phyloP scores from a whole-genome alignment of 2,888 invertebrate genomes.

The Acrobasis suavella region DNA sequence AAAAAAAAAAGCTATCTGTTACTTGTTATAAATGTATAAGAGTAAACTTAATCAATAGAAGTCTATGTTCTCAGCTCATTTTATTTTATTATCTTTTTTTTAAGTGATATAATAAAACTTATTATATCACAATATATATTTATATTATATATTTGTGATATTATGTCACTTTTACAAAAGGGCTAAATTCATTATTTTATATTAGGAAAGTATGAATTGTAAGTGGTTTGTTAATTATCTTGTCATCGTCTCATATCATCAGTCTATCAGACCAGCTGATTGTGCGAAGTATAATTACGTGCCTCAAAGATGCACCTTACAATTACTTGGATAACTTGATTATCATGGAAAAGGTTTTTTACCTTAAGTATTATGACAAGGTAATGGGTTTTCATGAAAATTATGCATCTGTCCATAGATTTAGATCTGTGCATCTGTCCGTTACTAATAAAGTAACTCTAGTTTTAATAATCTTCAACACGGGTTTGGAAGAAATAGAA shows the following conservation, averaged over 20 bases:
- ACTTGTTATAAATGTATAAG: too few relatives aligned
- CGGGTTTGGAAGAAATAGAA: too few relatives aligned
- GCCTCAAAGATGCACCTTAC: neutral
- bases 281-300: conserved; percentile 1
- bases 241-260: conserved; percentile 8
- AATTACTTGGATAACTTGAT: conserved; percentile 19
- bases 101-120: too few relatives aligned
- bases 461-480: too few relatives aligned
- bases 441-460: too few relatives aligned
- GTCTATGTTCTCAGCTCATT: too few relatives aligned
- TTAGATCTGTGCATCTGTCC: too few relatives aligned
- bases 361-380: conserved; percentile 27
- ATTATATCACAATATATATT: too few relatives aligned
- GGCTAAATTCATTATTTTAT: neutral
- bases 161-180: neutral
- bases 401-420: conserved; percentile 1
- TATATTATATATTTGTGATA: too few relatives aligned
- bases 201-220: neutral
- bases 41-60: too few relatives aligned
- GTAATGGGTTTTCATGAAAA: conserved; percentile 12
- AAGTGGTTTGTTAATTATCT: neutral
- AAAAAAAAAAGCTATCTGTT: too few relatives aligned
- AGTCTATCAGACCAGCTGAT: conserved; percentile 6
- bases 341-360: conserved; percentile 41
- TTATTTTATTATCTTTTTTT: too few relatives aligned